These are phyloP conservation scores for Sebastes itinus DNA, from an alignment of 2,797 vertebrate species.

Conservation along the genomic window DNA sequence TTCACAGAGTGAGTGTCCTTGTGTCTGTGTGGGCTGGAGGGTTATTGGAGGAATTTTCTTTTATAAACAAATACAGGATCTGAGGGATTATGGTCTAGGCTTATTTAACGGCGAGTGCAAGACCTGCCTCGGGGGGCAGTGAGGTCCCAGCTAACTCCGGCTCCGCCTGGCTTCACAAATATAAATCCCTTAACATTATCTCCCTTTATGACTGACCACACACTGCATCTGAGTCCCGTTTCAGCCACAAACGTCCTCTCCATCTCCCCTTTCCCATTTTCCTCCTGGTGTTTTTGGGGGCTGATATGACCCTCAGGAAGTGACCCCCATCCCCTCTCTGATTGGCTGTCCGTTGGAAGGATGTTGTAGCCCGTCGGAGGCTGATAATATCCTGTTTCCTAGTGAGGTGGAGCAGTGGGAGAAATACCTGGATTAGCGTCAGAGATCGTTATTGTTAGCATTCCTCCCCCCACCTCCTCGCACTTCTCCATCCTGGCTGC, in stretches of 20 bases:
- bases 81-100: conserved; percentile 74
- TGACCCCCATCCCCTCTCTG: conserved; percentile 54
- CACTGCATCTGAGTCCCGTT: conserved; percentile 43
- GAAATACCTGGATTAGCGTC: conserved; percentile 81
- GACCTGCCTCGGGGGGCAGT: conserved; percentile 61
- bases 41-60: conserved; percentile 76
- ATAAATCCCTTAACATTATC: conserved; percentile 51
- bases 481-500: conserved; percentile 53
- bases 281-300: conserved; percentile 28
- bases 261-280: conserved; percentile 12
- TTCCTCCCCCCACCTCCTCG: conserved; percentile 45
- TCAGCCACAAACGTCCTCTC: conserved; percentile 21
- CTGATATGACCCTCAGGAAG: conserved; percentile 56
- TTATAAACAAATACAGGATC: conserved; percentile 81
- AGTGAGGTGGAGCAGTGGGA: conserved; percentile 52
- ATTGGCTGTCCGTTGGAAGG: conserved; percentile 67
- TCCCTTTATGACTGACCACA: conserved; percentile 67
- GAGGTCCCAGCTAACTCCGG: conserved; percentile 55
- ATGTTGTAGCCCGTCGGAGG: conserved; percentile 40
- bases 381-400: conserved; percentile 76
- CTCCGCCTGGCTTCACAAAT: conserved; percentile 54
- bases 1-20: conserved; percentile 54
- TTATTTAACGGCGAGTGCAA: conserved; percentile 72
- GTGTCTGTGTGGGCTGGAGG: conserved; percentile 73
- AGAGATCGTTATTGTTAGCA: conserved; percentile 79